Evolutionary conservation across 2,113 vertebrate species (phyloP).

Genomic region (Scopus umbretta): DNA sequence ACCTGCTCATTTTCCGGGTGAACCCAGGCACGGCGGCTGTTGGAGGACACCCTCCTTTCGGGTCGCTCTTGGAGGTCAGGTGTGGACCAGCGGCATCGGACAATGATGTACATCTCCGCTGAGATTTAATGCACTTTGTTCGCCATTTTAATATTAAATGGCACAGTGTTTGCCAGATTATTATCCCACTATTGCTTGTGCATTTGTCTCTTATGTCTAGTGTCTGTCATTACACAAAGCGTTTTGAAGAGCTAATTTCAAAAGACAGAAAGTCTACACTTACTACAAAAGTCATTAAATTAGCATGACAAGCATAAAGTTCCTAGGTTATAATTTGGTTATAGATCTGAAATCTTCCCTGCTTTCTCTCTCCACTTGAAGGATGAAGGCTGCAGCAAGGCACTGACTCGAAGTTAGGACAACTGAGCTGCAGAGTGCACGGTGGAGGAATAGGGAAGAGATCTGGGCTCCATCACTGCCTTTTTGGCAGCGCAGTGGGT

Average conservation of each 20-base stretch:
- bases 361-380: conserved; percentile 22
- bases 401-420: neutral
- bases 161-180: conserved; percentile 58
- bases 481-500: neutral
- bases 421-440: neutral
- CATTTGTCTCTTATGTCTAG: conserved; percentile 67
- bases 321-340: conserved; percentile 66
- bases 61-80: neutral
- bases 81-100: neutral
- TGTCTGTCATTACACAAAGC: conserved; percentile 71
- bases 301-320: conserved; percentile 66
- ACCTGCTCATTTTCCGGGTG: neutral
- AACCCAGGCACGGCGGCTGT: neutral
- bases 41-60: neutral
- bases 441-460: neutral
- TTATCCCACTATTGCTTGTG: conserved; percentile 50
- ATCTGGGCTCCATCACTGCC: neutral
- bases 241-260: conserved; percentile 70
- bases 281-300: conserved; percentile 70
- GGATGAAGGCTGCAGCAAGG: conserved; percentile 12
- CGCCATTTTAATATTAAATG: conserved; percentile 41
- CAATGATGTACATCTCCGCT: neutral
- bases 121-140: conserved; percentile 35
- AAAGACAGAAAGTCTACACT: conserved; percentile 69
- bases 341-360: conserved; percentile 61